These are phyloP conservation scores for Lepeophtheirus salmonis DNA, from an alignment of 1,140 invertebrate species.

Conservation along the genomic window DNA sequence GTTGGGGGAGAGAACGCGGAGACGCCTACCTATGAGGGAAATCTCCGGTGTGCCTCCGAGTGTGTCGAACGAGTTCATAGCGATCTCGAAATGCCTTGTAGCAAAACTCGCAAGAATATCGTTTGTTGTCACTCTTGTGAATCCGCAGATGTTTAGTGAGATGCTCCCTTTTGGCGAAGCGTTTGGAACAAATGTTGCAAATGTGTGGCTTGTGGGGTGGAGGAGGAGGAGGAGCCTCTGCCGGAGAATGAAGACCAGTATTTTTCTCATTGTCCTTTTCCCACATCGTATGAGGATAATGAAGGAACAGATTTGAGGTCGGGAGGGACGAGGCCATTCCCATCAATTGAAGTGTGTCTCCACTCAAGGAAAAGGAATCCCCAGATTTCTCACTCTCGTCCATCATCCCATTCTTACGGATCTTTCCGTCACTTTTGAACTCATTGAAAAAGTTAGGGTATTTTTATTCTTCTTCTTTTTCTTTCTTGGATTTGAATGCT, in stretches of 20 bases:
- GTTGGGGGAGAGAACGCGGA: too few species aligned
- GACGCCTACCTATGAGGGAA: constrained; percentile 12
- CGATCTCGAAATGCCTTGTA: constrained; percentile 14
- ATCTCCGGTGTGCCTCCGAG: constrained; percentile 13
- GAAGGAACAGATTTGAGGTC: constrained; percentile 4
- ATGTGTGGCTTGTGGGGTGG: not conserved
- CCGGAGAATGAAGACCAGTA: not conserved
- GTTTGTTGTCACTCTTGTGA: constrained; percentile 11
- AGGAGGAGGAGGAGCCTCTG: not conserved
- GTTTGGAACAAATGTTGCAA: constrained; percentile 9
- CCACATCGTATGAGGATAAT: constrained; percentile 18
- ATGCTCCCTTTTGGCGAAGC: constrained; percentile 14
- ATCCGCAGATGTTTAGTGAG: constrained; percentile 13
- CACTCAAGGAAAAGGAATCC: too few species aligned
- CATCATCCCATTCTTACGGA: too few species aligned
- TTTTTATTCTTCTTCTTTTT: too few species aligned
- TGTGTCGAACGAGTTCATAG: constrained; percentile 16
- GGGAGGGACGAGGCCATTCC: constrained; percentile 2
- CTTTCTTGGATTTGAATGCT: too few species aligned
- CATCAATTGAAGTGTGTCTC: constrained; percentile 2
- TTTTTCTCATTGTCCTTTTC: constrained; percentile 10
- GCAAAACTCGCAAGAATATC: constrained; percentile 16
- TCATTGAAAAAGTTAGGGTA: too few species aligned
- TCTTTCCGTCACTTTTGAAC: too few species aligned
- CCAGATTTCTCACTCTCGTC: too few species aligned